A percentile compares a stretch with the other conserved stretches of the same genome.
Evolutionary conservation across 2,797 vertebrate species (phyloP).

Genomic region (Iguana delicatissima): DNA sequence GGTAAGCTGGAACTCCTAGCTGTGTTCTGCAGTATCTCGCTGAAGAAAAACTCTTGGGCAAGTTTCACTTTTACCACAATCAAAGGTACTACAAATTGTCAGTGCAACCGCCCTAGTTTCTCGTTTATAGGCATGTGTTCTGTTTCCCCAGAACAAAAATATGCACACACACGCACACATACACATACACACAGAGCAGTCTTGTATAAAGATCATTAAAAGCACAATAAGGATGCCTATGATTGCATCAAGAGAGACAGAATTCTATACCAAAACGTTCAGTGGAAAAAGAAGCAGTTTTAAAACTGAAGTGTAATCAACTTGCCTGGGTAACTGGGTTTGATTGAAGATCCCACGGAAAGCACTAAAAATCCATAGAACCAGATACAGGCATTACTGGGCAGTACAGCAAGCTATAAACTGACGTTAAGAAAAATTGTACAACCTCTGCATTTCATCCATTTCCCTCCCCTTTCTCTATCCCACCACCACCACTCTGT

Average conservation of each 20-base stretch:
- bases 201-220: neutral
- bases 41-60: neutral
- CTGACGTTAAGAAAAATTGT: neutral
- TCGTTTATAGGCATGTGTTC: neutral
- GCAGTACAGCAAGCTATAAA: conserved; percentile 17
- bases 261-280: conserved; percentile 23
- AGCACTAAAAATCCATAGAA: conserved; percentile 20
- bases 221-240: neutral
- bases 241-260: conserved; percentile 4
- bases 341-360: conserved; percentile 31
- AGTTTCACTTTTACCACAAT: neutral
- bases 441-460: conserved; percentile 8
- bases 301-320: neutral
- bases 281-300: neutral
- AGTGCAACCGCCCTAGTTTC: neutral
- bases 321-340: conserved; percentile 40
- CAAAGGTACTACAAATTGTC: too few species aligned
- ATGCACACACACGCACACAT: too few species aligned
- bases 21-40: neutral
- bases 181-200: neutral
- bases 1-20: neutral
- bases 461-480: neutral
- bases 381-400: conserved; percentile 36
- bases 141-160: neutral
- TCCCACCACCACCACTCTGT: neutral